Base-by-base conservation (phyloP, 2,888 invertebrate genomes). In the Lycophotia porphyrea region DNA sequence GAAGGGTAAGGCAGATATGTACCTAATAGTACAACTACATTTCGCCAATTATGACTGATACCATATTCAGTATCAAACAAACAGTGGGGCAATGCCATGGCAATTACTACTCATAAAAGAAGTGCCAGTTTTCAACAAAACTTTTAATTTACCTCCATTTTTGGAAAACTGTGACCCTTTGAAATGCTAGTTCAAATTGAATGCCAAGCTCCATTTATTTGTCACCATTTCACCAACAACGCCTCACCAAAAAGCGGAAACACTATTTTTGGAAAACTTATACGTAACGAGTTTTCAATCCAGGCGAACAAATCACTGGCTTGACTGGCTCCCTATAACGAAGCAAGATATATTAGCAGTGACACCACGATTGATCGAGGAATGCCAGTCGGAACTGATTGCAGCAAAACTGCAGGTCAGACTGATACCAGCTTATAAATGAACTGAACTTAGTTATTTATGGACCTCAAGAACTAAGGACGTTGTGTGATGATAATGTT, bases 291-390 rank as follows among this genome's bases (percentile, higher is more conserved):
- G 63, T 65, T 61, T 80, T 77, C 74, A 79, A 74, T 73, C 65
- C 24, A 18, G 66, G 44, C 70, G 65, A 78, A 71, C 74, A 84
- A 81, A 81, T 80, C 76, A 76, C 77, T 60, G 52, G 78, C 52
- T 52, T 69, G 73, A 76, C 74, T 82, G 68, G 61, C 58, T 69
- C 21, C 64, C 47, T 74, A 73, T 88, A 88, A 89, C 88, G 88
- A 89, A 88, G 84, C 76, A 82, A 88, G 88, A 90, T 88, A 76
- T 88, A 92, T 92, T 86, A 76, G 76, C 84, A 75, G 84, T 76
- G 86, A 81, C 84, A 78, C 74, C 63, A 74, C 85, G 90, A 92
- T 91, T 91, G 91, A 92, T 92, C 85, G 87, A 78, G 72, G 74
- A 72, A 74, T 79, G 82, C 74, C 80, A 76, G 80, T 71, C 84